Percentiles rank a stretch among this genome's conserved stretches.
Conservation (phyloP, 2,797 vertebrate genomes). For the Rhinella marina region DNA sequence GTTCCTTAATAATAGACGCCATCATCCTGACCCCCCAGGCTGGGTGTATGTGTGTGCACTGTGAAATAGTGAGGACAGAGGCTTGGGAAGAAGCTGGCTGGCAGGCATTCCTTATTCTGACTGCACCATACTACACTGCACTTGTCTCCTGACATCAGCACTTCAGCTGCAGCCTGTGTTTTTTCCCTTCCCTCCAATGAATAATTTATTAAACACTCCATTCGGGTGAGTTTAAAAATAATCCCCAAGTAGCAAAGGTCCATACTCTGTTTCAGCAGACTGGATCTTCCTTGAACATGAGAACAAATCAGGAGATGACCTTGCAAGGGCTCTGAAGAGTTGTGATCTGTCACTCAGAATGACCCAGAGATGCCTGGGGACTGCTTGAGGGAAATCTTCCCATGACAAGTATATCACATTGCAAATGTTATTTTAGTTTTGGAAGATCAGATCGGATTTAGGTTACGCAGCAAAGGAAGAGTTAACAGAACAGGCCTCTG, state of each 20-base stretch:
- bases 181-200: constrained; percentile 70
- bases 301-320: constrained; percentile 65
- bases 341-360: constrained; percentile 19
- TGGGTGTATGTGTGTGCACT: constrained; percentile 66
- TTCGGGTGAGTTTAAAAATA: constrained; percentile 65
- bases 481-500: neutral
- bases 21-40: constrained; percentile 73
- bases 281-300: constrained; percentile 38
- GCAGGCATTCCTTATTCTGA: constrained; percentile 63
- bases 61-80: constrained; percentile 39
- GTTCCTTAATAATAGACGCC: constrained; percentile 72
- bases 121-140: constrained; percentile 84
- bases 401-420: constrained; percentile 27
- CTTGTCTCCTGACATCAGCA: constrained; percentile 90
- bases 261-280: constrained; percentile 47
- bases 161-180: constrained; percentile 75
- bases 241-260: constrained; percentile 65
- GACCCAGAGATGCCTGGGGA: constrained; percentile 3
- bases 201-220: constrained; percentile 77
- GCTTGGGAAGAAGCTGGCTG: constrained; percentile 40
- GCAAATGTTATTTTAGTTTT: constrained; percentile 19
- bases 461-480: neutral
- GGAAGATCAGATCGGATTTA: neutral
- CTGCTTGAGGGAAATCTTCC: constrained; percentile 22
- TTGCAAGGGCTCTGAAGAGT: constrained; percentile 48